A percentile compares a stretch with the other conserved stretches of the same genome.
phyloP scores from a whole-genome alignment of 2,888 invertebrate species.

The Elgonia sp. region DNA sequence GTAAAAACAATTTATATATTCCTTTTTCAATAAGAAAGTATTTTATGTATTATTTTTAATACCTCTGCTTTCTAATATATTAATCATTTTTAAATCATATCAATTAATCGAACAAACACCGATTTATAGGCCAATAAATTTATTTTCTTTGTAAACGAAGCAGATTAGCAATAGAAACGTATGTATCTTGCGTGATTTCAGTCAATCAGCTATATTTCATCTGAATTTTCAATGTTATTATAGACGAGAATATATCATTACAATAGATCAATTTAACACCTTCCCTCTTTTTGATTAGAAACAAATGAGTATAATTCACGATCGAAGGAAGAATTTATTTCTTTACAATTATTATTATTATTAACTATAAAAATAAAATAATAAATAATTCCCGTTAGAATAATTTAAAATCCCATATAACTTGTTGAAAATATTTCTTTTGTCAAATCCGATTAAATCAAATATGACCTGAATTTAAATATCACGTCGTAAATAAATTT shows the following conservation, averaged over 20 bases:
- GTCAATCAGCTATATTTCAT: slow-evolving; percentile 34
- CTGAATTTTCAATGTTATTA: slow-evolving; percentile 41
- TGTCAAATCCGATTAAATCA: slow-evolving; percentile 8
- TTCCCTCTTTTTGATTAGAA: too few relatives aligned
- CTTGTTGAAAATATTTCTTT: slow-evolving; percentile 1
- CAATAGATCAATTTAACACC: slow-evolving; percentile 37
- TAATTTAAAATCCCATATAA: background rate
- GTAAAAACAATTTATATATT: too few relatives aligned
- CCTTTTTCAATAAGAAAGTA: too few relatives aligned
- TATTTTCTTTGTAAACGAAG: background rate
- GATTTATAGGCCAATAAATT: background rate
- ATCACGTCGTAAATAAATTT: slow-evolving; percentile 7
- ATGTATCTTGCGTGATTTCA: slow-evolving; percentile 32
- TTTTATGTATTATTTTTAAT: too few relatives aligned
- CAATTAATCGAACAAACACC: background rate
- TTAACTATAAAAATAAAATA: background rate
- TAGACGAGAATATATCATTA: slow-evolving; percentile 20
- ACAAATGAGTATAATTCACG: too few relatives aligned
- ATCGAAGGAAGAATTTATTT: background rate
- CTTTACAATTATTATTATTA: background rate
- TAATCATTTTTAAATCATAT: too few relatives aligned
- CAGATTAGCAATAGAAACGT: slow-evolving; percentile 26
- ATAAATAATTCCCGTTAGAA: background rate
- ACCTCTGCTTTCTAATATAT: too few relatives aligned
- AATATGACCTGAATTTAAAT: slow-evolving; percentile 11